These are phyloP conservation scores for Macquaria australasica DNA, from an alignment of 2,113 vertebrate genomes.

Conservation along the genomic window DNA sequence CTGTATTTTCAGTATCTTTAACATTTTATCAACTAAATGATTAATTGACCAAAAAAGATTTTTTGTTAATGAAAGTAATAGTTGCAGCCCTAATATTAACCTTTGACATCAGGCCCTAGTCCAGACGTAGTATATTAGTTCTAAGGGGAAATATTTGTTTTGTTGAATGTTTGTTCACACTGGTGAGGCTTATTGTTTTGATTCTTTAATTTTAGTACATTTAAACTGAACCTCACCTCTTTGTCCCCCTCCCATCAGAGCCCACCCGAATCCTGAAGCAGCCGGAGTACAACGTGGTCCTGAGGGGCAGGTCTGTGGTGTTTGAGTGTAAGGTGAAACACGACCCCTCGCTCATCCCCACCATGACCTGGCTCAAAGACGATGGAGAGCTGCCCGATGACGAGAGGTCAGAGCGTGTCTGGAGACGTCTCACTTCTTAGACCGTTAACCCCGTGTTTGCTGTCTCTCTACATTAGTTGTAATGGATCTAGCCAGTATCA, in stretches of 20 bases:
- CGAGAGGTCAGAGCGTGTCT: conserved; percentile 84
- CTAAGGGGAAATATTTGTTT: neutral
- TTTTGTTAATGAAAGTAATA: neutral
- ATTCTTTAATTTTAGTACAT: neutral
- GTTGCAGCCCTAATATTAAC: neutral
- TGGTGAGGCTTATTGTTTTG: neutral
- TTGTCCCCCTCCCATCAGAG: conserved; percentile 81
- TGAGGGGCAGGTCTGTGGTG: conserved; percentile 87
- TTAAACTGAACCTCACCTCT: neutral
- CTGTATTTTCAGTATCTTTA: neutral
- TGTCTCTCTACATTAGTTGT: neutral
- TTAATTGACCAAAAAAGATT: neutral
- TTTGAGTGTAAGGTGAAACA: conserved; percentile 96
- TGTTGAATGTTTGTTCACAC: neutral
- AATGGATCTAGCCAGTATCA: neutral
- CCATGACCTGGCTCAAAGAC: conserved; percentile 92
- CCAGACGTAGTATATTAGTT: neutral
- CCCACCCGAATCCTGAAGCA: conserved; percentile 94
- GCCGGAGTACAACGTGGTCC: conserved; percentile 90
- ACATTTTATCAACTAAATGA: neutral
- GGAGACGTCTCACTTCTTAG: neutral
- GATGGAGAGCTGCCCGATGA: conserved; percentile 89
- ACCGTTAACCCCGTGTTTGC: neutral
- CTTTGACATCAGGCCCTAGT: neutral
- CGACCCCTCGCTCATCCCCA: conserved; percentile 88